These are phyloP conservation scores for Oscheius onirici DNA, from an alignment of 2,888 invertebrate species.

Conservation along the genomic window DNA sequence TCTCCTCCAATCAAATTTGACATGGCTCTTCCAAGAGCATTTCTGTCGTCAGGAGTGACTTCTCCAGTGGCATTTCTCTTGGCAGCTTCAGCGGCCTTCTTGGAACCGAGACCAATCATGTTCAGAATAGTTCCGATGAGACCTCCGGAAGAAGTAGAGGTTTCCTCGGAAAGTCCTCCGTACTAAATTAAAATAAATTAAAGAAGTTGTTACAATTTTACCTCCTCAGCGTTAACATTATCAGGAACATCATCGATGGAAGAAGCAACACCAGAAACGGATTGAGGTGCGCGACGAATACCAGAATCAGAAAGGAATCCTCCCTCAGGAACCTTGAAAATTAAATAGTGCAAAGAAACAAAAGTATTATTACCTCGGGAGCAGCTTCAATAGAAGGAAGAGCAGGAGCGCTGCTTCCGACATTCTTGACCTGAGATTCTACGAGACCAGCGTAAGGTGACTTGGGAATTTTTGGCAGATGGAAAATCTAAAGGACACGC, in stretches of 20 bases:
- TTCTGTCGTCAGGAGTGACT: constrained; percentile 33
- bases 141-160: constrained; percentile 61
- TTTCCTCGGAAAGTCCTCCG: constrained; percentile 67
- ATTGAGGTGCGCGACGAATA: constrained; percentile 62
- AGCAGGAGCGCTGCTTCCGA: constrained; percentile 29
- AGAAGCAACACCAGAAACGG: constrained; percentile 61
- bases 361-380: constrained; percentile 41
- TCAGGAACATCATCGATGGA: constrained; percentile 44
- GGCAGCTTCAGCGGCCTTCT: constrained; percentile 58
- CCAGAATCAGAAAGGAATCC: constrained; percentile 64
- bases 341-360: not conserved
- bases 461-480: constrained; percentile 65
- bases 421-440: not conserved
- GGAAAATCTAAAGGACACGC: constrained; percentile 53
- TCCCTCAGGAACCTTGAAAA: constrained; percentile 65
- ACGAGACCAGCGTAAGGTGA: constrained; percentile 47
- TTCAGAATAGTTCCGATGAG: constrained; percentile 70
- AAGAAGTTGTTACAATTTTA: not conserved
- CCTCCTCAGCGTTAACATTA: constrained; percentile 49
- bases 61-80: constrained; percentile 29
- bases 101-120: constrained; percentile 61
- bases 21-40: constrained; percentile 64
- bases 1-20: constrained; percentile 64
- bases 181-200: constrained; percentile 42
- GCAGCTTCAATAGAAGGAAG: constrained; percentile 50